phyloP scores from a whole-genome alignment of 2,888 invertebrate species.

The Gastracanthus pulcherrimus region DNA sequence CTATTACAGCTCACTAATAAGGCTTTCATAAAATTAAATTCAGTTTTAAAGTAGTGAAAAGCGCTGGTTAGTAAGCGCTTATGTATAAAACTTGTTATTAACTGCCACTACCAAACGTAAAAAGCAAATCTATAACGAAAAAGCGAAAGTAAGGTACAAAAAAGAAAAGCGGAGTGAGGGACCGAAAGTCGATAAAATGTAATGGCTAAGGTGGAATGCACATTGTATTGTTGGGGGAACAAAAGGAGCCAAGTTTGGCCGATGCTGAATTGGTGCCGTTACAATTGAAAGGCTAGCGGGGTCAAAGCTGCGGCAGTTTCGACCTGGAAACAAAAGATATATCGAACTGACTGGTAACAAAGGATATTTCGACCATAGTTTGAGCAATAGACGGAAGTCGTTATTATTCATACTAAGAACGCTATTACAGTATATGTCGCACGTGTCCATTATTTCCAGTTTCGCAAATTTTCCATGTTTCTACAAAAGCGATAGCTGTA shows the following conservation, averaged over 20 bases:
- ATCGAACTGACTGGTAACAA: conserved; percentile 34
- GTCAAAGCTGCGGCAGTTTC: conserved; percentile 55
- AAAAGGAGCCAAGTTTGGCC: conserved; percentile 58
- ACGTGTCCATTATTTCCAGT: not conserved
- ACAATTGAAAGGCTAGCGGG: conserved; percentile 57
- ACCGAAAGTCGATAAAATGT: conserved; percentile 18
- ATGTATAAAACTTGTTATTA: too few relatives aligned
- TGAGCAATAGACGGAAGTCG: conserved; percentile 17
- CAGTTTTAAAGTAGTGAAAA: too few relatives aligned
- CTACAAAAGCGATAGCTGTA: not conserved
- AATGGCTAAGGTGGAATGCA: conserved; percentile 34
- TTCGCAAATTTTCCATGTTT: not conserved
- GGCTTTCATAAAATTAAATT: too few relatives aligned
- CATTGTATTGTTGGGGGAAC: conserved; percentile 46
- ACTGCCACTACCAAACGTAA: too few relatives aligned
- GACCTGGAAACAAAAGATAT: conserved; percentile 45
- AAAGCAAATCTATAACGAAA: not conserved
- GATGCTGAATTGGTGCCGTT: conserved; percentile 54
- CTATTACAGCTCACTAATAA: too few relatives aligned
- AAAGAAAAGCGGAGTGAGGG: not conserved
- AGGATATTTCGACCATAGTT: conserved; percentile 33
- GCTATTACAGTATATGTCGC: not conserved
- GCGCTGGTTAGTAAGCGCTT: too few relatives aligned
- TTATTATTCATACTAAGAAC: conserved; percentile 33
- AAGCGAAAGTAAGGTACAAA: not conserved